These are phyloP conservation scores for Hormiphora californensis DNA, from an alignment of 37 sponge, comb jelly and placozoan genomes.

Conservation along the genomic window DNA sequence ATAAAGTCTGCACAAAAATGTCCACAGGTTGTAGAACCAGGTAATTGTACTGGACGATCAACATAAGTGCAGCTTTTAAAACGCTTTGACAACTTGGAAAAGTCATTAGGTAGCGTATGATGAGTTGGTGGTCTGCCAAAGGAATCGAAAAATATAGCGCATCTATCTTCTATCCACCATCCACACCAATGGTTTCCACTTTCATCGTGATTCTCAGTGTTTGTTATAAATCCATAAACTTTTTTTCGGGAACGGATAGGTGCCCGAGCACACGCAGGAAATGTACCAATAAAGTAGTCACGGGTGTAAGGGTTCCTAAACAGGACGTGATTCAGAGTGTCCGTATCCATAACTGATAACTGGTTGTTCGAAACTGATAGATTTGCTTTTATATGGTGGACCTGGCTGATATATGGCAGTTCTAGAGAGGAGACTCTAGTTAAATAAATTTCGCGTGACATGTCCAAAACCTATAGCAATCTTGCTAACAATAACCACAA, in stretches of 20 bases:
- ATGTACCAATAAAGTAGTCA: constrained; percentile 17
- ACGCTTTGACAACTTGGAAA: background rate
- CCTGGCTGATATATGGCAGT: too few species aligned
- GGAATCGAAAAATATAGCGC: background rate
- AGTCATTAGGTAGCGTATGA: background rate
- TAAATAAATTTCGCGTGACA: too few species aligned
- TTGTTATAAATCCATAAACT: background rate
- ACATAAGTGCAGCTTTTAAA: background rate
- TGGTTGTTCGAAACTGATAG: too few species aligned
- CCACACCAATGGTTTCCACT: background rate
- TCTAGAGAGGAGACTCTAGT: too few species aligned
- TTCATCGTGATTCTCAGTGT: background rate
- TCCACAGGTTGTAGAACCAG: background rate
- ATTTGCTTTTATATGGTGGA: too few species aligned
- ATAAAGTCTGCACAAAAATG: background rate
- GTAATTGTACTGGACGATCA: background rate
- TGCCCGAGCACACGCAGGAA: background rate
- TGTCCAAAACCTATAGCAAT: too few species aligned
- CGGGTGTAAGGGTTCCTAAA: background rate
- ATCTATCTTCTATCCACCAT: background rate
- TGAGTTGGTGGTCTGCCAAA: background rate
- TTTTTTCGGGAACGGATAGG: too few species aligned
- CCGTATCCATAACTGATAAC: background rate
- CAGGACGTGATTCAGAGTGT: background rate
- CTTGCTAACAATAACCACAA: too few species aligned